These are phyloP conservation scores for Dendrolimus houi DNA, from an alignment of 2,888 invertebrate genomes.

Conservation along the genomic window DNA sequence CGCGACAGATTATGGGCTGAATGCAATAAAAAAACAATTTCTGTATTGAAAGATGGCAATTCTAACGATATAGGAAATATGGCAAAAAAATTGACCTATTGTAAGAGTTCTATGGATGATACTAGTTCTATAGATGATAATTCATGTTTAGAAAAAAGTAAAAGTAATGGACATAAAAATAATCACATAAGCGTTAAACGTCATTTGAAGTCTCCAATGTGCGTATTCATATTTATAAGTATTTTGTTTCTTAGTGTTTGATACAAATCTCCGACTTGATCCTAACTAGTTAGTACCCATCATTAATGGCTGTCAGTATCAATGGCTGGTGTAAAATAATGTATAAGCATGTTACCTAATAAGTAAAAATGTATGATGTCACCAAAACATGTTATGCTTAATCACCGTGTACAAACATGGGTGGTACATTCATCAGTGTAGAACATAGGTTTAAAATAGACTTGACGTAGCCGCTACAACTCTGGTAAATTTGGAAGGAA, in stretches of 20 bases:
- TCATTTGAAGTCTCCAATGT: slow-evolving; percentile 25
- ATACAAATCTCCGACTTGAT: too few relatives aligned
- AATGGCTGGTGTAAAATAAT: too few relatives aligned
- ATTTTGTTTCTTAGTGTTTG: too few relatives aligned
- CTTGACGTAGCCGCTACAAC: slow-evolving; percentile 31
- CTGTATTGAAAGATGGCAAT: slow-evolving; percentile 47
- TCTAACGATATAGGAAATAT: slow-evolving; percentile 50
- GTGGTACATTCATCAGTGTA: neutral
- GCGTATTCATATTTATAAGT: slow-evolving; percentile 16
- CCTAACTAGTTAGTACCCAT: too few relatives aligned
- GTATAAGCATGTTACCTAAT: too few relatives aligned
- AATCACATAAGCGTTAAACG: slow-evolving; percentile 8
- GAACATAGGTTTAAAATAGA: slow-evolving; percentile 39
- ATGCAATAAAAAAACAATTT: slow-evolving; percentile 29
- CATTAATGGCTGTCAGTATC: too few relatives aligned
- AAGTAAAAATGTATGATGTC: neutral
- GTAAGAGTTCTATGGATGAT: slow-evolving; percentile 15
- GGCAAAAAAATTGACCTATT: slow-evolving; percentile 19
- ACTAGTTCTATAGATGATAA: slow-evolving; percentile 17
- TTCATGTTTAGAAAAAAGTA: slow-evolving; percentile 18
- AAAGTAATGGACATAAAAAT: slow-evolving; percentile 13
- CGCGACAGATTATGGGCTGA: slow-evolving; percentile 54
- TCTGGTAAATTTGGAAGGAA: slow-evolving; percentile 29
- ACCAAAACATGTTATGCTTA: neutral
- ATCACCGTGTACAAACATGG: neutral